Conservation (phyloP, 2,888 invertebrate species). For the Archips crataeganus region DNA sequence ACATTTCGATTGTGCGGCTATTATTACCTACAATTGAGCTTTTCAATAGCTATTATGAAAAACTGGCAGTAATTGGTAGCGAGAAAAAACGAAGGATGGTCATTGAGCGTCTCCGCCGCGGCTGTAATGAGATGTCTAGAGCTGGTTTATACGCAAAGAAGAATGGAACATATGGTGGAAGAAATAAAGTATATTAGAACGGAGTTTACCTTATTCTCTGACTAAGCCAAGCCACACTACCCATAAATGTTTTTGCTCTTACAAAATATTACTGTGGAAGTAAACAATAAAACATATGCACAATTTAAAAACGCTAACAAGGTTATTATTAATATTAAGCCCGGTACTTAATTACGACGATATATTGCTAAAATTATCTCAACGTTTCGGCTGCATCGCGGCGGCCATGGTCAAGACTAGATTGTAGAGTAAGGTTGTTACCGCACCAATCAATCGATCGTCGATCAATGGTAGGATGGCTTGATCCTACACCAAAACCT, state of each 20-base stretch:
- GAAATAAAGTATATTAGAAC: not conserved
- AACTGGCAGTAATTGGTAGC: slow-evolving; percentile 75
- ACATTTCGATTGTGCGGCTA: slow-evolving; percentile 70
- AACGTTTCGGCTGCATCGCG: too few relatives aligned
- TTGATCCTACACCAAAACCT: too few relatives aligned
- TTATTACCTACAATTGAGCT: slow-evolving; percentile 66
- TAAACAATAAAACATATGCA: not conserved
- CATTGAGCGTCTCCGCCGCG: slow-evolving; percentile 59
- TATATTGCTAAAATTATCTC: too few relatives aligned
- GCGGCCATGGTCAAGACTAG: too few relatives aligned
- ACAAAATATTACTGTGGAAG: not conserved
- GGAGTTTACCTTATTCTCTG: not conserved
- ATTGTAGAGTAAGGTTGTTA: too few relatives aligned
- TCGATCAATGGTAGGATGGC: too few relatives aligned
- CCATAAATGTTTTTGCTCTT: not conserved
- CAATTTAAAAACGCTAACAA: not conserved
- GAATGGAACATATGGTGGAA: not conserved
- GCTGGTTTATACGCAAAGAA: not conserved
- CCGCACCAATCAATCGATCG: too few relatives aligned
- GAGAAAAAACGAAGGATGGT: slow-evolving; percentile 70
- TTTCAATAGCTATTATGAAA: slow-evolving; percentile 70
- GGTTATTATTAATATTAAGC: not conserved
- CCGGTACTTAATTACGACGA: too few relatives aligned
- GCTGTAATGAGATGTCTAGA: not conserved
- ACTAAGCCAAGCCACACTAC: not conserved